Evolutionary conservation across 2,113 vertebrate species (phyloP).

Genomic region (Spermophilus dauricus): DNA sequence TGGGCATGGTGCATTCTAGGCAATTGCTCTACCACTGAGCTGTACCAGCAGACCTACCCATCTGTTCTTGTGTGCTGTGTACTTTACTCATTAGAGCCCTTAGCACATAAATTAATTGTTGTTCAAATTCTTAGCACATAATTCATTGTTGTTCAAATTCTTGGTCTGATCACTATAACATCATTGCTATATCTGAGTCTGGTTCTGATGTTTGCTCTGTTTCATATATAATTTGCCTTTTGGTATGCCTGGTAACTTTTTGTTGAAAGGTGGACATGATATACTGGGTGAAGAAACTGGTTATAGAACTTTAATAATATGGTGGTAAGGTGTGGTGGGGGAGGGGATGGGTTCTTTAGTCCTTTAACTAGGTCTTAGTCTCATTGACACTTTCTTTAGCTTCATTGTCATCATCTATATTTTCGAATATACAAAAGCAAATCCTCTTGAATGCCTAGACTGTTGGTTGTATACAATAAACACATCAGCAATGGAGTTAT

Average conservation of each 20-base stretch:
- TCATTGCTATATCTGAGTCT: background rate
- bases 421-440: constrained; percentile 98
- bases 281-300: background rate
- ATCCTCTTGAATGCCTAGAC: constrained; percentile 96
- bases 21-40: too few species aligned
- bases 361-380: background rate
- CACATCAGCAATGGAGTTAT: constrained; percentile 95
- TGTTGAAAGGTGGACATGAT: background rate
- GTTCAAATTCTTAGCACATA: constrained; percentile 74
- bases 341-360: background rate
- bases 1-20: too few species aligned
- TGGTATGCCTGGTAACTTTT: background rate
- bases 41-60: background rate
- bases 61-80: background rate
- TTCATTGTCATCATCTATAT: constrained; percentile 95
- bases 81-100: background rate
- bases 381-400: constrained; percentile 61
- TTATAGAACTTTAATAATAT: background rate
- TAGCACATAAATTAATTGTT: constrained; percentile 75
- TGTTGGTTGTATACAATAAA: constrained; percentile 97
- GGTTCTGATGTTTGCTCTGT: too few species aligned
- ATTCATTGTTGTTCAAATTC: constrained; percentile 5
- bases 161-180: background rate
- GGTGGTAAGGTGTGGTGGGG: background rate
- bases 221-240: background rate